These are phyloP conservation scores for Microtus oregoni DNA, from an alignment of 2,113 vertebrate genomes.

Conservation along the genomic window DNA sequence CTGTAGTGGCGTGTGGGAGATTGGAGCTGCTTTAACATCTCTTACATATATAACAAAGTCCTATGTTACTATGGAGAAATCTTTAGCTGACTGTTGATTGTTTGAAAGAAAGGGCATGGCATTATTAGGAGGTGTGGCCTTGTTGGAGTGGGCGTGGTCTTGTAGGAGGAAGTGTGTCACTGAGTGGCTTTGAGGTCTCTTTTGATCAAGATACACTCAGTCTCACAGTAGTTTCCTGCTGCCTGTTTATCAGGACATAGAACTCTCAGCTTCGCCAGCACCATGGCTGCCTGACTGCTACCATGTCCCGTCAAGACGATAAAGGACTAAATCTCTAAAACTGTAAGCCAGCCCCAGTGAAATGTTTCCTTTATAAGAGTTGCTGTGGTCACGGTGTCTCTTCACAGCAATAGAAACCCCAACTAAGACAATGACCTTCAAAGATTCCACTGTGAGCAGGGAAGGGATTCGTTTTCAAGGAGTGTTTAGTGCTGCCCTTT, in stretches of 20 bases:
- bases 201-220: not conserved
- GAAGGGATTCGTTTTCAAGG: not conserved
- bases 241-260: not conserved
- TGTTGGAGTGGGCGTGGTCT: not conserved
- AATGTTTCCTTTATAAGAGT: not conserved
- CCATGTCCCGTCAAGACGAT: not conserved
- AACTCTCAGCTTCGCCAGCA: not conserved
- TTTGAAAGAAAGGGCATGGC: not conserved
- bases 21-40: not conserved
- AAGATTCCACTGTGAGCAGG: not conserved
- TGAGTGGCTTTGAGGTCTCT: not conserved
- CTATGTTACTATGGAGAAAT: not conserved
- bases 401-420: not conserved
- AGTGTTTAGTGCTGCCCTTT: not conserved
- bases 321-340: not conserved
- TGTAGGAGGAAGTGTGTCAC: not conserved
- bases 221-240: not conserved
- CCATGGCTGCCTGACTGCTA: not conserved
- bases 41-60: not conserved
- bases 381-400: not conserved
- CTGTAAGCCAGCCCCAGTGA: not conserved
- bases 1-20: not conserved
- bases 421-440: not conserved
- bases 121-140: not conserved
- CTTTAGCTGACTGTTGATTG: not conserved